These are phyloP conservation scores for Hippoglossus hippoglossus DNA, from an alignment of 2,797 vertebrate species.

Conservation along the genomic window DNA sequence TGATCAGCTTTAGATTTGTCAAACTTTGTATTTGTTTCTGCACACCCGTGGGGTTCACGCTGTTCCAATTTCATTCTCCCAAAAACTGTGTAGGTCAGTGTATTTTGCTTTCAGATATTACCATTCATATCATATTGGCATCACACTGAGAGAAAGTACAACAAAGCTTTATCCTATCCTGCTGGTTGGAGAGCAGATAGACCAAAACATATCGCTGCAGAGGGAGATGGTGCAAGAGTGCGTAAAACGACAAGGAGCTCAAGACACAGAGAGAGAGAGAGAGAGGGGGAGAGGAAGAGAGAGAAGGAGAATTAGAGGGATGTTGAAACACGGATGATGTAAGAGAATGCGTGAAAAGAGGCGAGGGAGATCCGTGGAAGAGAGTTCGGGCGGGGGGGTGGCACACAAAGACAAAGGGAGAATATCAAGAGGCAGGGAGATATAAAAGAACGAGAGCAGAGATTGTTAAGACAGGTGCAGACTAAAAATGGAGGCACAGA, in stretches of 20 bases:
- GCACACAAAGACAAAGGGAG: constrained; percentile 71
- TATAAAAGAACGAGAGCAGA: constrained; percentile 59
- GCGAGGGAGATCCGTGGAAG: constrained; percentile 70
- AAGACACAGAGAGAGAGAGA: constrained; percentile 42
- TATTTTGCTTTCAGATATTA: constrained; percentile 57
- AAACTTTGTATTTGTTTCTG: constrained; percentile 32
- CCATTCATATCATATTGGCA: constrained; percentile 59
- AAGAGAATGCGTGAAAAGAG: constrained; percentile 77
- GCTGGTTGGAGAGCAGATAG: constrained; percentile 77
- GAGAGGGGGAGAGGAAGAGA: constrained; percentile 47
- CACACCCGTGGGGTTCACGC: constrained; percentile 23
- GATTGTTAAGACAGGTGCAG: constrained; percentile 64
- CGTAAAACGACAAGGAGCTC: constrained; percentile 77
- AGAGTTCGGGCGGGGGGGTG: constrained; percentile 53
- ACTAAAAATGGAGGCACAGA: constrained; percentile 62
- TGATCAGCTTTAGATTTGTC: constrained; percentile 32
- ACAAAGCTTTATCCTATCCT: constrained; percentile 72
- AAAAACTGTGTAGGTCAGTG: constrained; percentile 38
- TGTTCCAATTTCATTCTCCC: constrained; percentile 27
- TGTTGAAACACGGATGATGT: constrained; percentile 76
- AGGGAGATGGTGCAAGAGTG: constrained; percentile 82
- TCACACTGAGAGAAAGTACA: constrained; percentile 67
- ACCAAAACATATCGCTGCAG: constrained; percentile 77
- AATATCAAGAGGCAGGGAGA: constrained; percentile 70
- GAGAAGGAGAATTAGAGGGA: constrained; percentile 67